These are phyloP conservation scores for Phalacrocorax carbo DNA, from an alignment of 2,113 vertebrate species.

Conservation along the genomic window DNA sequence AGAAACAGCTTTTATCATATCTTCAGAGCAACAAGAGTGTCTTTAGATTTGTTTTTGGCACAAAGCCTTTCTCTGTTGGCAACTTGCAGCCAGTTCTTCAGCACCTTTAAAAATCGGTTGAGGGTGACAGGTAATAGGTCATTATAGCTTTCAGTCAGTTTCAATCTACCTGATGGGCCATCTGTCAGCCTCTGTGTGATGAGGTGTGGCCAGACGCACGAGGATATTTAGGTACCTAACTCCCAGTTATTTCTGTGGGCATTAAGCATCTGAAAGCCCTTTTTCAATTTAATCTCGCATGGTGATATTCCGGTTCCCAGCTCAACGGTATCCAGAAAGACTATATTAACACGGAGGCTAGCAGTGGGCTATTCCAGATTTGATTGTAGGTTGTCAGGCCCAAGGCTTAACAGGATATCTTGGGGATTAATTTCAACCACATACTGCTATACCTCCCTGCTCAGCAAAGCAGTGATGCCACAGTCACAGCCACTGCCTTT, in stretches of 20 bases:
- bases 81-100: background rate
- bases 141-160: slow-evolving; percentile 9
- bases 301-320: background rate
- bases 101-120: background rate
- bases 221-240: background rate
- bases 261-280: background rate
- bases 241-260: background rate
- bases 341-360: background rate
- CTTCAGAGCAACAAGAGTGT: background rate
- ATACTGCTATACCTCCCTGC: background rate
- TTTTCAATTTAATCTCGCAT: background rate
- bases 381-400: background rate
- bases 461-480: background rate
- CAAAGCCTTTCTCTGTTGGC: background rate
- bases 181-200: slow-evolving; percentile 22
- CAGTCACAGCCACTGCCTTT: background rate
- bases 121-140: background rate
- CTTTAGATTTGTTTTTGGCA: background rate
- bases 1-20: background rate
- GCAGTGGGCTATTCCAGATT: background rate
- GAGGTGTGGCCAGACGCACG: background rate
- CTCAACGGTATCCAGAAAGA: background rate
- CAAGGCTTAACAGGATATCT: background rate
- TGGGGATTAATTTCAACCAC: background rate
- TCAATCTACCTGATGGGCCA: slow-evolving; percentile 4